These are phyloP conservation scores for Proales similis DNA, from an alignment of 1,140 invertebrate species.

Conservation along the genomic window DNA sequence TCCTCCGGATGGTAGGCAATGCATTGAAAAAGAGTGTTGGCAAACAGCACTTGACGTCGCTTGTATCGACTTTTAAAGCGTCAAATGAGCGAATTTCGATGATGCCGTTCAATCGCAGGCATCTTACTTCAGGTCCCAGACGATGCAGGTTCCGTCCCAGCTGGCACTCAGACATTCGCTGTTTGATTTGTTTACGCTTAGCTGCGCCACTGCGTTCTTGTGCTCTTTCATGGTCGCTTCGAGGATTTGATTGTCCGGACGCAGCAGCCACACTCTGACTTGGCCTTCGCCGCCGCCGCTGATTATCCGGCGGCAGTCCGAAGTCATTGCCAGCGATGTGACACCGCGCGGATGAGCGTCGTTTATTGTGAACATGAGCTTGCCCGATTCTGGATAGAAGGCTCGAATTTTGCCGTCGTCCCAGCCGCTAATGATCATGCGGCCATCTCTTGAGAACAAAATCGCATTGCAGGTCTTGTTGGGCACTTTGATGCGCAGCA, in stretches of 20 bases:
- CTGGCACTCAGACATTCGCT: conserved; percentile 74
- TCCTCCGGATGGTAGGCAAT: conserved; percentile 68
- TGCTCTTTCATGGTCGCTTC: conserved; percentile 70
- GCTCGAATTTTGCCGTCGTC: conserved; percentile 67
- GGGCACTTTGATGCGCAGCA: conserved; percentile 70
- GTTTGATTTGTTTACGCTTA: conserved; percentile 68
- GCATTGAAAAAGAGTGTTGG: conserved; percentile 77
- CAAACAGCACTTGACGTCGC: conserved; percentile 71
- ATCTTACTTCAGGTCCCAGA: conserved; percentile 69
- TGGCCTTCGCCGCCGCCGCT: conserved; percentile 80
- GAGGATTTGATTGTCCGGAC: conserved; percentile 38
- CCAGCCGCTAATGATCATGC: conserved; percentile 68
- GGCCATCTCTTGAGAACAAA: conserved; percentile 68
- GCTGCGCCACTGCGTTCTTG: conserved; percentile 71
- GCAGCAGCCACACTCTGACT: conserved; percentile 50
- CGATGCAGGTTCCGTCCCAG: conserved; percentile 78
- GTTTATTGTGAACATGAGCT: conserved; percentile 68
- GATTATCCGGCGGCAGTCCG: conserved; percentile 65
- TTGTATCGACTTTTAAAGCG: conserved; percentile 58
- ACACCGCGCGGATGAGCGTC: conserved; percentile 80
- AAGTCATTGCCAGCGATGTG: conserved; percentile 66
- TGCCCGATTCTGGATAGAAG: conserved; percentile 72
- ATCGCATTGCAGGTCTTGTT: conserved; percentile 76
- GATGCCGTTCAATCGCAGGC: neutral
- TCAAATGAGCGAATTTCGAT: neutral